These are phyloP conservation scores for Protophormia terraenovae DNA, from an alignment of 2,888 invertebrate species.

Conservation along the genomic window DNA sequence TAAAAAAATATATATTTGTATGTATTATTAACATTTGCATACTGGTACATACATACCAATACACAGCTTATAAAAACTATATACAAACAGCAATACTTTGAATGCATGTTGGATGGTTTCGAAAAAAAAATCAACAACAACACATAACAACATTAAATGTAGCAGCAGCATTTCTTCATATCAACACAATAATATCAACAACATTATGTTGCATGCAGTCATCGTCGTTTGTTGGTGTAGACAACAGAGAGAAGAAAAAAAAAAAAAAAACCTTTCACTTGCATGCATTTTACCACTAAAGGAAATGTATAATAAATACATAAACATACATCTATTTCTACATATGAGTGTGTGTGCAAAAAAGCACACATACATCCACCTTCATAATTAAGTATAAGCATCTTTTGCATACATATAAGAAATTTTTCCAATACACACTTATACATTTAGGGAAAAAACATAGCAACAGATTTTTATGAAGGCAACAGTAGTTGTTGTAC, in stretches of 20 bases:
- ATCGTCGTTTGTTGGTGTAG: conserved; percentile 20
- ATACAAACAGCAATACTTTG: conserved; percentile 25
- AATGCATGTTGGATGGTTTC: neutral
- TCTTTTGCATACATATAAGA: conserved; percentile 21
- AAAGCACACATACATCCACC: neutral
- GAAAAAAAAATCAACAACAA: neutral
- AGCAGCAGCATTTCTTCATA: conserved; percentile 46
- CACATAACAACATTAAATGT: neutral
- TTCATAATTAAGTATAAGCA: neutral
- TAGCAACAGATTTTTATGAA: conserved; percentile 64
- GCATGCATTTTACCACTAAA: conserved; percentile 60
- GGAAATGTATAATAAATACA: conserved; percentile 52
- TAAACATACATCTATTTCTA: neutral
- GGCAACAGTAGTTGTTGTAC: conserved; percentile 39
- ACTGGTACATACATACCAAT: conserved; percentile 10
- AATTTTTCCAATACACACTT: neutral
- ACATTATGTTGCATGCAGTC: conserved; percentile 61
- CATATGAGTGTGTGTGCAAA: neutral
- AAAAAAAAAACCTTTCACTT: conserved; percentile 47
- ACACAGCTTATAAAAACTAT: conserved; percentile 44
- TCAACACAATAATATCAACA: conserved; percentile 59
- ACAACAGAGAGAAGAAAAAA: conserved; percentile 15
- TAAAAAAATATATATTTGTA: conserved; percentile 11
- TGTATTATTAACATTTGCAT: conserved; percentile 44
- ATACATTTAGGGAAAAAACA: conserved; percentile 20